Percentiles rank a stretch among this genome's conserved stretches.
Evolutionary conservation across 2,797 vertebrate species (phyloP).

Genomic region (Clarias pachynema): DNA sequence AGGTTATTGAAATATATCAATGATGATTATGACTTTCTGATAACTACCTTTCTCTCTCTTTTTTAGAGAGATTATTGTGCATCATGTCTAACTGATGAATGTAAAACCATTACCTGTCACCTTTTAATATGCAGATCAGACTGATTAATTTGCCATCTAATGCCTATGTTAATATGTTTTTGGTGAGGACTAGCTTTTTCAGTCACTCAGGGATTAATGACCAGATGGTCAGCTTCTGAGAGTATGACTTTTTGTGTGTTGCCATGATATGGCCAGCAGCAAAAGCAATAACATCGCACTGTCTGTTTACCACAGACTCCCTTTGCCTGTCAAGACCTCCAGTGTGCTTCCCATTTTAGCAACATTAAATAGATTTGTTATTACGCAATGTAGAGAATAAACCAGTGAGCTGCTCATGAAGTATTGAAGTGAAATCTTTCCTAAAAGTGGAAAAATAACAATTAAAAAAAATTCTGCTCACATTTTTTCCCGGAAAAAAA

Average conservation of each 20-base stretch:
- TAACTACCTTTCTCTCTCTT: neutral
- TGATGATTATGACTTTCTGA: neutral
- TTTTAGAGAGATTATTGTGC: neutral
- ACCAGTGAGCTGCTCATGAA: neutral
- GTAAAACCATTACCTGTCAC: slow-evolving; percentile 60
- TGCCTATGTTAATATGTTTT: slow-evolving; percentile 80
- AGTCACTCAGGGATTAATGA: slow-evolving; percentile 76
- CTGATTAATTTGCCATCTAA: slow-evolving; percentile 75
- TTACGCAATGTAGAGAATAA: neutral
- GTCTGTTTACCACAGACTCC: slow-evolving; percentile 35
- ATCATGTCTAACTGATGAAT: slow-evolving; percentile 69
- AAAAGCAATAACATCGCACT: slow-evolving; percentile 54
- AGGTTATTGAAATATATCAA: neutral
- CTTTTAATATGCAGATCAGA: slow-evolving; percentile 71
- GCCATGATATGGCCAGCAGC: slow-evolving; percentile 49
- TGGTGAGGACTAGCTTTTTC: slow-evolving; percentile 74
- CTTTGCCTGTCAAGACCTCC: slow-evolving; percentile 4
- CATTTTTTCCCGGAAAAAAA: neutral
- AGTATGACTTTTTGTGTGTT: slow-evolving; percentile 72
- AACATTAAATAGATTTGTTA: slow-evolving; percentile 19
- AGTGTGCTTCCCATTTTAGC: neutral
- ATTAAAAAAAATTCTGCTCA: neutral
- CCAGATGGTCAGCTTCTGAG: slow-evolving; percentile 78
- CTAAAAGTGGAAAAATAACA: neutral
- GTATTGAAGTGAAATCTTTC: slow-evolving; percentile 1